Conservation (phyloP, 2,797 vertebrate species). For the Phaenicophaeus curvirostris region DNA sequence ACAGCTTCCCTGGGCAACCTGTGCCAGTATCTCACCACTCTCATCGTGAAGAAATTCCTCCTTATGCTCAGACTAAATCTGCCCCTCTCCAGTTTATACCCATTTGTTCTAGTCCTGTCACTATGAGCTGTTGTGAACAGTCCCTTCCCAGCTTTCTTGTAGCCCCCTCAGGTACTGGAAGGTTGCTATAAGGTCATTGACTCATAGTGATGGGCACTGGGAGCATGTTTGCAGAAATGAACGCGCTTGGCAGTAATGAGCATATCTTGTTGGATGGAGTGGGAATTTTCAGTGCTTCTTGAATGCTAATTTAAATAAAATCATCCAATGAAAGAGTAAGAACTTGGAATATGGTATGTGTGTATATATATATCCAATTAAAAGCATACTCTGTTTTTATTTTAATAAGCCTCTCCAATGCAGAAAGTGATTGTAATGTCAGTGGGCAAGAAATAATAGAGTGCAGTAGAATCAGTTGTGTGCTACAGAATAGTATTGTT, state of each 20-base stretch:
- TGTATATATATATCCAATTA: not conserved
- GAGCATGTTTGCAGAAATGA: not conserved
- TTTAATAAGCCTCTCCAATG: no score
- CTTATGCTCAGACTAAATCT: no score
- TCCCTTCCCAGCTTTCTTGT: no score
- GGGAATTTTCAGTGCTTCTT: not conserved
- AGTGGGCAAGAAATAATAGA: not conserved
- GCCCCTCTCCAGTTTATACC: no score
- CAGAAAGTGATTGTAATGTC: not conserved
- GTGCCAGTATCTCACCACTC: no score
- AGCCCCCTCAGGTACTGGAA: no score
- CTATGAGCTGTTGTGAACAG: no score
- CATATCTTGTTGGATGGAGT: not conserved
- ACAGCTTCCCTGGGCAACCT: no score
- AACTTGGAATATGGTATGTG: not conserved
- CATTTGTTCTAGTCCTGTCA: no score
- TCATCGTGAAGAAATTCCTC: no score
- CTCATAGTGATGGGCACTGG: not conserved
- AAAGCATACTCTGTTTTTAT: not conserved
- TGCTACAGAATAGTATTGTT: not conserved
- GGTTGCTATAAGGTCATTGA: not conserved
- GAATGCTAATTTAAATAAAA: not conserved
- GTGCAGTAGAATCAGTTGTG: not conserved
- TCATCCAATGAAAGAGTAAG: not conserved
- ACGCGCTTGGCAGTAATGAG: not conserved